A percentile compares a stretch with the other conserved stretches of the same genome.
phyloP scores from a whole-genome alignment of 1,140 invertebrate species.

The Lepidurus packardi region DNA sequence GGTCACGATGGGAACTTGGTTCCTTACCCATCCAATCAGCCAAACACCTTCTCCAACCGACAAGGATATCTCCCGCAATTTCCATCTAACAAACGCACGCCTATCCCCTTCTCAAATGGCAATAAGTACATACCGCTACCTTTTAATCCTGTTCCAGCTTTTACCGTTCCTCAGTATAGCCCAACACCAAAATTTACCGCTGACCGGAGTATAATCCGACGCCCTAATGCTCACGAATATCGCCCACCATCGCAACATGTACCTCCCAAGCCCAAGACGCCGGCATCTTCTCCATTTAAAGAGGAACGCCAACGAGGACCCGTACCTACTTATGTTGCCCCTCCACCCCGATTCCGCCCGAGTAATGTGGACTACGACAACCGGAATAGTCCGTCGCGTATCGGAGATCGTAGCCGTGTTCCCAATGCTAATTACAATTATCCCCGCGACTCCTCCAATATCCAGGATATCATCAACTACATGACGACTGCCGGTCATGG shows the following conservation, averaged over 20 bases:
- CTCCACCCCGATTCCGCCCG: background rate
- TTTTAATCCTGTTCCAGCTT: background rate
- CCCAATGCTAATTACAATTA: constrained; percentile 7
- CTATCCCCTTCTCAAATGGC: background rate
- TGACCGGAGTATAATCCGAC: background rate
- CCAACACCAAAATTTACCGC: background rate
- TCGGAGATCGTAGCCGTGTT: background rate
- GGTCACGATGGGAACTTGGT: background rate
- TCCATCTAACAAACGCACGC: background rate
- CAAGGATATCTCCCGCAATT: background rate
- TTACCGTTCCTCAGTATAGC: background rate
- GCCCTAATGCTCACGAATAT: background rate
- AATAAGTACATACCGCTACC: background rate
- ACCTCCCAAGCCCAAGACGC: background rate
- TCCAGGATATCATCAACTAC: constrained; percentile 32
- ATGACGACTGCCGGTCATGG: constrained; percentile 27
- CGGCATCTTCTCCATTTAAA: background rate
- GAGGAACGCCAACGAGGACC: constrained; percentile 3
- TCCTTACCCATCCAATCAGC: background rate
- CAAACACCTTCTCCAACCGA: background rate
- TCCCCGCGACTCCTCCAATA: constrained; percentile 26
- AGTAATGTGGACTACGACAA: background rate
- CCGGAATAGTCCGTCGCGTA: background rate
- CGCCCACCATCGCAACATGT: background rate
- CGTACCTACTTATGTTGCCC: background rate